Evolutionary conservation across 2,113 vertebrate species (phyloP).

Genomic region (Notechis scutatus): DNA sequence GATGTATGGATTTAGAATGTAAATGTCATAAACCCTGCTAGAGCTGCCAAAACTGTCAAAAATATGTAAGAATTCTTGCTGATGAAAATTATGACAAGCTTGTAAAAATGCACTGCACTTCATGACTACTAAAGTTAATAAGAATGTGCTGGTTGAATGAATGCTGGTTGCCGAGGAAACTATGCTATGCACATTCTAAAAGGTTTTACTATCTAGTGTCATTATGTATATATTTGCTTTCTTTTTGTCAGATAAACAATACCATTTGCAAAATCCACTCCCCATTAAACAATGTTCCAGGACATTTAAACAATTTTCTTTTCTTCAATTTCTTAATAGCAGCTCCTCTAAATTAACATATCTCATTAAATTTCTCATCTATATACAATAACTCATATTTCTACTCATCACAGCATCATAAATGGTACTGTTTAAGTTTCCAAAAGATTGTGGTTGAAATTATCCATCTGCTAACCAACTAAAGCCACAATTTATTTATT

Average conservation of each 20-base stretch:
- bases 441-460: background rate
- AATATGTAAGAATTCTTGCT: conserved; percentile 2
- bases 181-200: background rate
- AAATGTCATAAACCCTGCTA: conserved; percentile 13
- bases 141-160: conserved; percentile 23
- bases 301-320: background rate
- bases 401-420: background rate
- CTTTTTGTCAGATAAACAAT: background rate
- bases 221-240: conserved; percentile 8
- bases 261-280: conserved; percentile 14
- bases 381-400: background rate
- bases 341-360: background rate
- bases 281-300: conserved; percentile 10
- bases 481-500: background rate
- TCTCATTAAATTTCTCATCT: background rate
- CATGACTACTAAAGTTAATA: conserved; percentile 25
- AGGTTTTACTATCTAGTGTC: background rate
- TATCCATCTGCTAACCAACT: background rate
- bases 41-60: conserved; percentile 9
- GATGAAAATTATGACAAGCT: conserved; percentile 13
- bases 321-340: conserved; percentile 2
- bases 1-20: conserved; percentile 16
- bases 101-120: conserved; percentile 20
- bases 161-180: conserved; percentile 14
- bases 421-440: background rate